Percentiles rank a stretch among this genome's conserved stretches.
Evolutionary conservation across 1,140 invertebrate species (phyloP).

Genomic region (Chionoecetes opilio): DNA sequence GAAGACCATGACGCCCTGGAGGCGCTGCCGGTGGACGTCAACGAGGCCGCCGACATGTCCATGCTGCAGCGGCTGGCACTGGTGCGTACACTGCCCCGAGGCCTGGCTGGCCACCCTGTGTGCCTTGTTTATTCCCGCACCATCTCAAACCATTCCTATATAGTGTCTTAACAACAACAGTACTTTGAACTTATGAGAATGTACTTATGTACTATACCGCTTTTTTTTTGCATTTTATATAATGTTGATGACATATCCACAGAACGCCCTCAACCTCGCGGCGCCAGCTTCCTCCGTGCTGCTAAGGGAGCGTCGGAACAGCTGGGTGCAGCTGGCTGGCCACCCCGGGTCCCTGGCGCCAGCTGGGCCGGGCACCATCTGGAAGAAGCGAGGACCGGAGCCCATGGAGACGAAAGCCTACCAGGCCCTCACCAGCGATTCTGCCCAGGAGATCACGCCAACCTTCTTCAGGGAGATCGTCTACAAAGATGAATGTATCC

Average conservation of each 20-base stretch:
- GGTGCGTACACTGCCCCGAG: constrained; percentile 85
- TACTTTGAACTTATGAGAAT: no score
- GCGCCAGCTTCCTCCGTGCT: constrained; percentile 95
- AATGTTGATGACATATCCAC: constrained; percentile 83
- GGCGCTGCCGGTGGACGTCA: constrained; percentile 68
- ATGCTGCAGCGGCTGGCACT: constrained; percentile 87
- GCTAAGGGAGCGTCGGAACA: constrained; percentile 89
- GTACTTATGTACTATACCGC: no score
- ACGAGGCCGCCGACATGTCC: constrained; percentile 85
- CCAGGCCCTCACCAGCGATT: constrained; percentile 90
- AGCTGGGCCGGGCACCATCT: constrained; percentile 96
- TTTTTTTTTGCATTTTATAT: not conserved
- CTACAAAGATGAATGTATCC: constrained; percentile 91
- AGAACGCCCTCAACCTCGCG: constrained; percentile 96
- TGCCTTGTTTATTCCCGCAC: not conserved
- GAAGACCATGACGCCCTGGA: constrained; percentile 7
- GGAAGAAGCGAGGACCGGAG: constrained; percentile 90
- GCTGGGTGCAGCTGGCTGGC: constrained; percentile 93
- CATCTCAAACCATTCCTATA: not conserved
- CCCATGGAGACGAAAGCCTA: constrained; percentile 89
- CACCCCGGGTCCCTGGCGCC: constrained; percentile 96
- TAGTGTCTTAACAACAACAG: no score
- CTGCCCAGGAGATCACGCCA: constrained; percentile 91
- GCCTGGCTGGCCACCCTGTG: not conserved
- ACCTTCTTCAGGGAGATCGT: constrained; percentile 94